Conservation (phyloP, 2,113 vertebrate species). For the Passer domesticus region DNA sequence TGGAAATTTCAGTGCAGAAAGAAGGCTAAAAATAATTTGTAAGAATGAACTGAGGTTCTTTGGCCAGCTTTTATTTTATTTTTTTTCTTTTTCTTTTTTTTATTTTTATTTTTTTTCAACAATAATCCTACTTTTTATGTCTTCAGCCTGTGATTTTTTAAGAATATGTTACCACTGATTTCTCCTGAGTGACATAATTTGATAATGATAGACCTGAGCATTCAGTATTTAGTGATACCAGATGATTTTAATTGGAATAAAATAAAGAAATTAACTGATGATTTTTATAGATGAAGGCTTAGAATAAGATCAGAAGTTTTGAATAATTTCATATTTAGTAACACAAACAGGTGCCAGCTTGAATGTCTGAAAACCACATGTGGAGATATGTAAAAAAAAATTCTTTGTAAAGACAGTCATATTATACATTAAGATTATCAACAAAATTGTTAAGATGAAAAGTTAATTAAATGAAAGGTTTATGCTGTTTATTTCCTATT, state of each 20-base stretch:
- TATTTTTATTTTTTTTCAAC: background rate
- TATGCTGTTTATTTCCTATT: background rate
- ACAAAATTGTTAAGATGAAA: background rate
- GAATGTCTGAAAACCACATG: background rate
- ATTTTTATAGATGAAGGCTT: constrained; percentile 22
- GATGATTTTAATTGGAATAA: constrained; percentile 56
- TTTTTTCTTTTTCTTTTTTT: background rate
- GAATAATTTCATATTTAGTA: constrained; percentile 22
- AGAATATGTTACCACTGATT: constrained; percentile 8
- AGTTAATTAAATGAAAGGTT: background rate
- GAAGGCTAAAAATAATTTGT: background rate
- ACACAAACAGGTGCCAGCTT: background rate
- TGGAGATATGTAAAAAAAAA: background rate
- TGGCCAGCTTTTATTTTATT: background rate
- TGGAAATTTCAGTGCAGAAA: background rate
- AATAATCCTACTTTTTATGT: constrained; percentile 6
- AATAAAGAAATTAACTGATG: constrained; percentile 3
- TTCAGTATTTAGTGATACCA: background rate
- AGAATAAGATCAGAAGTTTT: background rate
- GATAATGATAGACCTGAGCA: background rate
- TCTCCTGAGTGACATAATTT: constrained; percentile 12
- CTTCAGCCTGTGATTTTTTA: constrained; percentile 33
- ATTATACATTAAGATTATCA: background rate
- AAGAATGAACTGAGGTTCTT: background rate
- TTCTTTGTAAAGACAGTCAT: background rate